These are phyloP conservation scores for Chaetogeoica ovagalla DNA, from an alignment of 2,888 invertebrate genomes.

Conservation along the genomic window DNA sequence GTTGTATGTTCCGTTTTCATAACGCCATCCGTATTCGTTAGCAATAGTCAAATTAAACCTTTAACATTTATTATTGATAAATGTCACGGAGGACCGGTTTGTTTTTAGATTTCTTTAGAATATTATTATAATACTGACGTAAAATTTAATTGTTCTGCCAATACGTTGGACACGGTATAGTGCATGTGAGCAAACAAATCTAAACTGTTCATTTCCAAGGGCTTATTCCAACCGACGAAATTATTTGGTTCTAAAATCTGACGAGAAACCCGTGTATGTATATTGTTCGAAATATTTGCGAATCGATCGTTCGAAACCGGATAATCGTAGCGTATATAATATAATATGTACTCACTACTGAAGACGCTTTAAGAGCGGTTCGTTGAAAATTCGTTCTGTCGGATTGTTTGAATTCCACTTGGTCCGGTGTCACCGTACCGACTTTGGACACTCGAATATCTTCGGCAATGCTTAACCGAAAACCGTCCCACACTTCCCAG, in stretches of 20 bases:
- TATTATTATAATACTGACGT: conserved; percentile 57
- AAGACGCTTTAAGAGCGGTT: neutral
- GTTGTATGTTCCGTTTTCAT: conserved; percentile 65
- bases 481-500: conserved; percentile 44
- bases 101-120: no score
- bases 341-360: conserved; percentile 6
- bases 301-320: no score
- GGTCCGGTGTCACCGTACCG: neutral
- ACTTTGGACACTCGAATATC: conserved; percentile 13
- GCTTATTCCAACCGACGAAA: conserved; percentile 8
- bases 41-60: conserved; percentile 17
- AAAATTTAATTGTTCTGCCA: conserved; percentile 61
- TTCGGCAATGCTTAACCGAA: neutral
- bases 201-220: conserved; percentile 56
- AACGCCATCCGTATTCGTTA: conserved; percentile 63
- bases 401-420: neutral
- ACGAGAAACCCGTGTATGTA: neutral
- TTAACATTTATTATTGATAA: neutral
- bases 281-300: neutral
- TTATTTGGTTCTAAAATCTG: conserved; percentile 15
- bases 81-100: no score
- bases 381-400: conserved; percentile 2
- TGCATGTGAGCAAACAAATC: conserved; percentile 62
- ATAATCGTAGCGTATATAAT: no score
- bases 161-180: conserved; percentile 59